Base-by-base conservation (phyloP, 2,797 vertebrate genomes). In the Dromococcyx pavoninus region DNA sequence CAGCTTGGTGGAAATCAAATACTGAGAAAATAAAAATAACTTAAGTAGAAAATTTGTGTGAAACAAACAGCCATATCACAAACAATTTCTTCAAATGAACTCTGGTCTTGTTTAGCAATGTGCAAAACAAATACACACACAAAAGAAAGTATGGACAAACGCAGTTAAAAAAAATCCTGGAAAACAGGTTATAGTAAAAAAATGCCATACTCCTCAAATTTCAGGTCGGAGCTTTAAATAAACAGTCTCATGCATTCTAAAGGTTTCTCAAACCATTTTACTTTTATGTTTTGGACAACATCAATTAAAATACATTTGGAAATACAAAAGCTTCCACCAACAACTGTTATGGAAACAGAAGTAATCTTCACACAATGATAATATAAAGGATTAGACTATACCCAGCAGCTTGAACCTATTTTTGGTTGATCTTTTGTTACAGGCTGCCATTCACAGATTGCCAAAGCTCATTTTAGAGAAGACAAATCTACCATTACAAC, bases 1-100 rank as follows among this genome's bases (percentile, higher is more conserved):
- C 99, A 27, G 99, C 99, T 98, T 99, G 99, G 97, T 99, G 99
- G 96, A 99, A 99, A 98, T 99, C 99, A 98, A 99, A 99, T 89
- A 99, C 99, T 99, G 98, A 58, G 81, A 77, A 96, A 95, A 95
- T 82, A 48, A 89, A 90, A 69, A 61, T 53, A 93, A 91, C 19
- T 41, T 74, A 48, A 81, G 66, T 62, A 77, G 53, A 54, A 89
- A 83, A 80, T 16, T 22, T 43, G 5, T 58, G 78, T 35, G 43
- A 70, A 77, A 77, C 14, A 56, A 88, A 70, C 62, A 19, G 32
- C 22, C 11, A 0, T 9, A 71, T 25, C 35, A 75, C 44, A 61
- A 91, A 50, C 8, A 1, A 62, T 73, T 88, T 88, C 56, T 43
- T 73, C 23, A 65, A 61, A 75, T 5, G 18, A 56, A 54, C 30